These are phyloP conservation scores for Panthera uncia DNA, from an alignment of 2,113 vertebrate genomes.

Conservation along the genomic window DNA sequence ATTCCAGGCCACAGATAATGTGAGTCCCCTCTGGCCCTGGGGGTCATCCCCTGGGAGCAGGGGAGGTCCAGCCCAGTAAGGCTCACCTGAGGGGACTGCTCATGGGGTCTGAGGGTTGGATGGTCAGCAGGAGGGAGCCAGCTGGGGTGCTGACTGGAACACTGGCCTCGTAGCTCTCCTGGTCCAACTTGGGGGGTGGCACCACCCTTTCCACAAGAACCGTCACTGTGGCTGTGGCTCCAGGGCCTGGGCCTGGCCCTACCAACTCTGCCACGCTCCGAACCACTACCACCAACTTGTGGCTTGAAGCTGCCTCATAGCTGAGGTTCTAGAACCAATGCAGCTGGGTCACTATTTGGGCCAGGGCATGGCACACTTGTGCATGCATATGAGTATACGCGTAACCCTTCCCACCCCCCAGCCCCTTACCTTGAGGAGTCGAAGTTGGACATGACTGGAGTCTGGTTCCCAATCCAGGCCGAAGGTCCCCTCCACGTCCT, in stretches of 20 bases:
- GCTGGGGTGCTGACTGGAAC: constrained; percentile 56
- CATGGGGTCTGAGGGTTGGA: constrained; percentile 12
- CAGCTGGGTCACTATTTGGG: neutral
- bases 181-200: constrained; percentile 48
- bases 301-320: constrained; percentile 58
- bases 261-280: constrained; percentile 28
- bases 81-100: constrained; percentile 69
- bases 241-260: constrained; percentile 57
- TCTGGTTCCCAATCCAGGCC: constrained; percentile 65
- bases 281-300: constrained; percentile 66
- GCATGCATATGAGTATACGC: neutral
- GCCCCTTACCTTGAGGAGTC: constrained; percentile 64
- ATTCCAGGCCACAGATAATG: neutral
- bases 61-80: neutral
- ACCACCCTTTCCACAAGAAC: constrained; percentile 65
- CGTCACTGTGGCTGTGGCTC: constrained; percentile 73
- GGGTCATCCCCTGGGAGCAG: neutral
- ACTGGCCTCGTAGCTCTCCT: constrained; percentile 59
- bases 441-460: constrained; percentile 32
- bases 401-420: neutral
- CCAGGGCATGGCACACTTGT: neutral
- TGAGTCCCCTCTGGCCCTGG: neutral
- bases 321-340: constrained; percentile 70
- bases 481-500: constrained; percentile 43
- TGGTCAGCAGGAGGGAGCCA: constrained; percentile 66